These are phyloP conservation scores for Papilio protenor DNA, from an alignment of 2,888 invertebrate species.

Conservation along the genomic window DNA sequence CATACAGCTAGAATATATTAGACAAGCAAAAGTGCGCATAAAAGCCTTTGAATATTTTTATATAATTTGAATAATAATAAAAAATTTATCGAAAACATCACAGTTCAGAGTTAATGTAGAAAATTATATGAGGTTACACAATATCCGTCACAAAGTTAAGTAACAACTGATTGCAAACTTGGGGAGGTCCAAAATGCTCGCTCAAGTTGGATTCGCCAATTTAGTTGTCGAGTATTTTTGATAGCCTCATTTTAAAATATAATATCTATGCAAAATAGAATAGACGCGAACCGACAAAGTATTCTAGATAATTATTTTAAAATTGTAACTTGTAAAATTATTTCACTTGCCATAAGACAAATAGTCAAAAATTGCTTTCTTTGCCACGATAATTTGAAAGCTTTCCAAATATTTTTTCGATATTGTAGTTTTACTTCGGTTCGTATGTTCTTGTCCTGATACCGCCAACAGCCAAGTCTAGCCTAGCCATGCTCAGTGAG, in stretches of 20 bases:
- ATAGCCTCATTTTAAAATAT: conserved; percentile 47
- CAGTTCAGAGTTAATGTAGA: not conserved
- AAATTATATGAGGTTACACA: not conserved
- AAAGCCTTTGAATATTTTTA: conserved; percentile 22
- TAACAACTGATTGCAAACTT: not conserved
- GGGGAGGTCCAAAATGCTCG: conserved; percentile 53
- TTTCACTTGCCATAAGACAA: too few relatives aligned
- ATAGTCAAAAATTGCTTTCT: too few relatives aligned
- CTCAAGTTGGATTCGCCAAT: conserved; percentile 71
- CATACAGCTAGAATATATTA: not conserved
- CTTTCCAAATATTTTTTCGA: too few relatives aligned
- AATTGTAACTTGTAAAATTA: not conserved
- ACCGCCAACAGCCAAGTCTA: too few relatives aligned
- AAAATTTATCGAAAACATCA: not conserved
- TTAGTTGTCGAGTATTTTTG: conserved; percentile 61
- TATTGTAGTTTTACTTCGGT: too few relatives aligned
- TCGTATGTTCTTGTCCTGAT: too few relatives aligned
- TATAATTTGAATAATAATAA: not conserved
- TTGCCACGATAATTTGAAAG: too few relatives aligned
- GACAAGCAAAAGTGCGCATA: conserved; percentile 17
- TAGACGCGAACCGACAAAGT: not conserved
- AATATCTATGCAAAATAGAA: not conserved
- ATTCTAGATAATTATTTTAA: not conserved
- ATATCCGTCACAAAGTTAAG: conserved; percentile 25
- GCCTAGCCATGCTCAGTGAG: not conserved